Evolutionary conservation across 2,797 vertebrate species (phyloP), one percentile per base, ranked within the genome.

Genomic region (Oreochromis grahami): DNA sequence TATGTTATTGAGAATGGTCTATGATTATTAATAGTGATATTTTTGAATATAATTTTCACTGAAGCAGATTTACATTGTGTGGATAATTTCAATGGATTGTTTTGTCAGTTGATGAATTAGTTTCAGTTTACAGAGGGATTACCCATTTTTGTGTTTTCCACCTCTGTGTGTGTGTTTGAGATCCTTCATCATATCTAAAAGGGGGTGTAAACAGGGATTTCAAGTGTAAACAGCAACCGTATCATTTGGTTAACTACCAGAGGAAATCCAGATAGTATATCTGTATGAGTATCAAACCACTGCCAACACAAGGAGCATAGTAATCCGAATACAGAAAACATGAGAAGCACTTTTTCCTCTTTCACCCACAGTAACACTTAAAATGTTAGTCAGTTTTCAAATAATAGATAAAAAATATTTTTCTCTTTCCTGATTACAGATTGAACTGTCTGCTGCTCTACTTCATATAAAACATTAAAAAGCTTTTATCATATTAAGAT

Each of bases 51-150:
- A 0, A n/a, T 55, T 63, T 58, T 70, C 43, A 32, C 4, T 12
- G 38, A 76, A 56, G 19, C 63, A 41, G 15, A 79, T 58, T 48
- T 58, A 13, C 19, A 8, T 32, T 76, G 9, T 77, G 5, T 2
- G 5, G 26, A 2, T 12, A 79, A 77, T 90, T 88, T 86, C 65
- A 58, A 17, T 38, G 5, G 5, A 32, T 7, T 7, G 1, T 14
- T 74, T 60, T 43, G 80, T 87, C 48, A 56, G 32, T 26, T 81
- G 85, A 87, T 84, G 41, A 89, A 80, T 82, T 68, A 89, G 93
- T 96, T 95, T 96, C 93, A 87, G 92, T 93, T 78, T 60, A 84
- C 86, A 86, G 68, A 77, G 0, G 79, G 79, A 89, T 92, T 70
- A 86, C 68, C 19, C 29, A 32, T 24, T 24, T 24, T 24, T 24